Evolutionary conservation across 2,797 vertebrate species (phyloP).

Genomic region (Labeo calbasu): DNA sequence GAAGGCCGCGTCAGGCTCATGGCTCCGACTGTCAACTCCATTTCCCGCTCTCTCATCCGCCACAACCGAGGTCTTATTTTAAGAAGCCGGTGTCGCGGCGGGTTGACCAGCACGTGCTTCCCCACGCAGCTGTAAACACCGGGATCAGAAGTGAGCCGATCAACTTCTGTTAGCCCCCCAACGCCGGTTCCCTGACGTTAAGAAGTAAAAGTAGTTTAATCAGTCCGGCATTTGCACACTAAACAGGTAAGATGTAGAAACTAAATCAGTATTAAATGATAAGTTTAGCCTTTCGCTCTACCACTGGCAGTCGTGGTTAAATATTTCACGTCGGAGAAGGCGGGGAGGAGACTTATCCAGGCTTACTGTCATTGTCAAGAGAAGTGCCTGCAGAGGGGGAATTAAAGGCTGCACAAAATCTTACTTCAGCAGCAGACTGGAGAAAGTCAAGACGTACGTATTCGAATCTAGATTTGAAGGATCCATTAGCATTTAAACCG

Average conservation of each 20-base stretch:
- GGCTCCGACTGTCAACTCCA: conserved; percentile 66
- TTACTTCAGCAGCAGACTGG: conserved; percentile 58
- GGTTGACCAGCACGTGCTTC: conserved; percentile 53
- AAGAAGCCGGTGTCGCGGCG: conserved; percentile 19
- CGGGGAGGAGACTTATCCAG: conserved; percentile 47
- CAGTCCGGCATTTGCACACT: neutral
- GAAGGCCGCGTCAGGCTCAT: conserved; percentile 63
- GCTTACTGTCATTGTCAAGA: conserved; percentile 64
- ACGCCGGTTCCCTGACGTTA: neutral
- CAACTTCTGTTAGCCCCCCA: neutral
- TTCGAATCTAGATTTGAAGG: conserved; percentile 55
- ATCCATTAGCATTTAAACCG: conserved; percentile 61
- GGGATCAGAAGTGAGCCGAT: conserved; percentile 48
- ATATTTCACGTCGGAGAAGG: conserved; percentile 58
- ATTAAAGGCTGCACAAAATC: conserved; percentile 65
- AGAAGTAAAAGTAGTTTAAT: conserved; percentile 1
- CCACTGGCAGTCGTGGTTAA: conserved; percentile 56
- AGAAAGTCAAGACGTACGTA: conserved; percentile 37
- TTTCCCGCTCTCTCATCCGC: conserved; percentile 65
- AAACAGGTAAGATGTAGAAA: conserved; percentile 1
- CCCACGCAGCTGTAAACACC: conserved; percentile 45
- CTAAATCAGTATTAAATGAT: conserved; percentile 10
- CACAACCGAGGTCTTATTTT: conserved; percentile 56
- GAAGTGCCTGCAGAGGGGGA: conserved; percentile 59
- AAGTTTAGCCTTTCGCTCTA: conserved; percentile 49